Percentiles rank a stretch among this genome's conserved stretches.
phyloP scores from a whole-genome alignment of 2,113 vertebrate genomes.

The Nannospalax galili region DNA sequence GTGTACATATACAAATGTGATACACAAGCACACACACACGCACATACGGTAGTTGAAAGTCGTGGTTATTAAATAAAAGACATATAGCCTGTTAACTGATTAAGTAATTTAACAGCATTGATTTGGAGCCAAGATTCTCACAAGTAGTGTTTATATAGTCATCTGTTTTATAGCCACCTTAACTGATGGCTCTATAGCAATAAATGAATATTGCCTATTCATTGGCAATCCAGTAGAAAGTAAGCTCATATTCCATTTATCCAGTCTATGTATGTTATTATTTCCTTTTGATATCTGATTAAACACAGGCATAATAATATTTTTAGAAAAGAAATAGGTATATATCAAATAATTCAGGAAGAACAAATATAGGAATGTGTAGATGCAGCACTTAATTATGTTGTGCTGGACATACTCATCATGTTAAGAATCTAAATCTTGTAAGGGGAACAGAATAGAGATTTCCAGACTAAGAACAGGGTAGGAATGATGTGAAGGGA shows the following conservation, averaged over 20 bases:
- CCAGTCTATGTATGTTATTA: neutral
- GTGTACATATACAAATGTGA: too few relatives aligned
- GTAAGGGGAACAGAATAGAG: neutral
- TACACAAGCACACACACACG: too few relatives aligned
- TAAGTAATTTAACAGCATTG: neutral
- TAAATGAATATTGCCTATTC: neutral
- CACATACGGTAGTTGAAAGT: neutral
- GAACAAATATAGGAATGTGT: neutral
- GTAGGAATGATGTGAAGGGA: neutral
- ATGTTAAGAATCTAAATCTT: conserved; percentile 28
- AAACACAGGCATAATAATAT: neutral
- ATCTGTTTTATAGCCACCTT: neutral
- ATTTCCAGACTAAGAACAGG: neutral
- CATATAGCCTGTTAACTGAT: neutral
- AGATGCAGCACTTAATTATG: neutral
- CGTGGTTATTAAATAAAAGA: neutral
- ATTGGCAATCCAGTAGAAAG: neutral
- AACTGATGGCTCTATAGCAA: neutral
- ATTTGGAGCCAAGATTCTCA: neutral
- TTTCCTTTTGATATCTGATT: conserved; percentile 34
- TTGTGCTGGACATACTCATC: neutral
- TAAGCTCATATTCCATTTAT: neutral
- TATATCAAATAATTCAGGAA: neutral
- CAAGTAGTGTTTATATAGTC: conserved; percentile 7
- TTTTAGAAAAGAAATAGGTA: neutral